These are phyloP conservation scores for Venturia canescens DNA, from an alignment of 1,140 invertebrate genomes.

Conservation along the genomic window DNA sequence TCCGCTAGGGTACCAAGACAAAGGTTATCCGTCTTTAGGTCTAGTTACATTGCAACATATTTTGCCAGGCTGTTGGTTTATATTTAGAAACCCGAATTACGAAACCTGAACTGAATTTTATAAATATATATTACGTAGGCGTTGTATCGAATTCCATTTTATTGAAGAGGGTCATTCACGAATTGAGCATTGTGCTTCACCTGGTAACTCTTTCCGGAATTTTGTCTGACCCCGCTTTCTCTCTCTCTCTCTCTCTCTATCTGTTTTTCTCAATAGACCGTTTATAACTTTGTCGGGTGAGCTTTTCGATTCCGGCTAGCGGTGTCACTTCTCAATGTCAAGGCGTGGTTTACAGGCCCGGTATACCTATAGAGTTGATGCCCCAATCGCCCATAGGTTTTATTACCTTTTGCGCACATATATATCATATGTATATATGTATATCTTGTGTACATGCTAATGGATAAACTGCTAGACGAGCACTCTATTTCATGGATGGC, in stretches of 20 bases:
- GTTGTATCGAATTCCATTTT: slow-evolving; percentile 33
- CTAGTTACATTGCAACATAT: neutral
- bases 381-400: neutral
- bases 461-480: neutral
- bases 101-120: slow-evolving; percentile 27
- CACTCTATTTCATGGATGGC: neutral
- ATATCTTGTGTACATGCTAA: neutral
- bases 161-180: slow-evolving; percentile 34
- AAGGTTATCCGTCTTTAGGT: slow-evolving; percentile 22
- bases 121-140: slow-evolving; percentile 22
- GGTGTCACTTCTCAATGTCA: slow-evolving; percentile 26
- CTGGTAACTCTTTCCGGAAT: neutral
- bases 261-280: neutral
- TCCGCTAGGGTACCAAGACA: too few relatives aligned
- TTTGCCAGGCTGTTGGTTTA: neutral
- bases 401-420: neutral
- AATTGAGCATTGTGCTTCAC: slow-evolving; percentile 12
- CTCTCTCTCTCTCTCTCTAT: neutral
- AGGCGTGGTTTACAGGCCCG: neutral
- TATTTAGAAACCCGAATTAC: neutral
- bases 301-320: neutral
- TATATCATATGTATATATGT: neutral
- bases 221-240: neutral
- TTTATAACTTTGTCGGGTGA: neutral
- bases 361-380: neutral